These are phyloP conservation scores for Tauraco erythrolophus DNA, from an alignment of 2,113 vertebrate genomes.

Conservation along the genomic window DNA sequence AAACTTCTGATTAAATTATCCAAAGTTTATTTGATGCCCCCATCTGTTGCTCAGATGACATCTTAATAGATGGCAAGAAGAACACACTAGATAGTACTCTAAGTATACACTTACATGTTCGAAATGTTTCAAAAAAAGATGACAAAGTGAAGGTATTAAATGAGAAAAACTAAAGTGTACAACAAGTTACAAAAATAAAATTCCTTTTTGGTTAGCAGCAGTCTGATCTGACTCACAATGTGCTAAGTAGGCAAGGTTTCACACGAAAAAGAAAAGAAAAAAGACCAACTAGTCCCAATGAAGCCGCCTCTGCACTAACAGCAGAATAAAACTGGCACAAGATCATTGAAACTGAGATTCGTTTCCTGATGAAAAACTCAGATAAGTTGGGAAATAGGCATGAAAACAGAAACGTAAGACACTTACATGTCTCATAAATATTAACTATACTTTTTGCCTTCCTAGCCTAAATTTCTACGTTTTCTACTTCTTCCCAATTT, in stretches of 20 bases:
- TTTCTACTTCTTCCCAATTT: neutral
- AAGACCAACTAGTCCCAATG: constrained; percentile 34
- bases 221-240: constrained; percentile 33
- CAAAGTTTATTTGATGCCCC: neutral
- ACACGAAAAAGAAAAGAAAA: constrained; percentile 4
- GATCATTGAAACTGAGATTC: neutral
- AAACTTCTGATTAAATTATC: neutral
- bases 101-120: neutral
- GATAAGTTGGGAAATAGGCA: neutral
- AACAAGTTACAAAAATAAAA: constrained; percentile 33
- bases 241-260: constrained; percentile 21
- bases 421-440: neutral
- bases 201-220: constrained; percentile 1
- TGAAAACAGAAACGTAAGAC: neutral
- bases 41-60: neutral
- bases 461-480: neutral
- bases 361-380: neutral
- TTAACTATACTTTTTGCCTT: neutral
- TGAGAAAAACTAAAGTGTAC: neutral
- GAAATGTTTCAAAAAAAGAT: neutral
- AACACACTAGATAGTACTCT: neutral
- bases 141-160: neutral
- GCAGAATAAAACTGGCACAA: constrained; percentile 1
- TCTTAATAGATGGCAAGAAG: neutral
- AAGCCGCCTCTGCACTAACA: constrained; percentile 26